A percentile compares a stretch with the other conserved stretches of the same genome.
Conservation (phyloP, 1,140 invertebrate genomes). For the Apolygus lucorum region DNA sequence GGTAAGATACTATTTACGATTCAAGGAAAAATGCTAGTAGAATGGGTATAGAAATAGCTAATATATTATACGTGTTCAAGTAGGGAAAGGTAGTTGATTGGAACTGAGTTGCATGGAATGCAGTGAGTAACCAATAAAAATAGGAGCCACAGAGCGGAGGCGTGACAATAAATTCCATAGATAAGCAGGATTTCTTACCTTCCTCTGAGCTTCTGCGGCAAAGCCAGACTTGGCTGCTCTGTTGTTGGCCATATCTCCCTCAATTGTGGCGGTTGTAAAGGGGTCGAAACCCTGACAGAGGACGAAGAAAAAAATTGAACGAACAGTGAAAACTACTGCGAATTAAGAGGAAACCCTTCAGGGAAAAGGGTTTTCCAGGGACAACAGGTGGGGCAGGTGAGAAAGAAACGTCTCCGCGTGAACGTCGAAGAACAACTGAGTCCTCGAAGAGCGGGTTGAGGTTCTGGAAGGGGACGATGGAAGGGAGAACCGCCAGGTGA, state of each 20-base stretch:
- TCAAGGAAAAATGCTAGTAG: too few relatives aligned
- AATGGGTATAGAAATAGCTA: too few relatives aligned
- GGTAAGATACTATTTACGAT: too few relatives aligned
- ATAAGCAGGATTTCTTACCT: constrained; percentile 66
- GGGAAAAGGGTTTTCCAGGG: background rate
- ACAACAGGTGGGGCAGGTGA: background rate
- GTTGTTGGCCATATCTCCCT: constrained; percentile 63
- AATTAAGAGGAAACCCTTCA: background rate
- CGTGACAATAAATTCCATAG: too few relatives aligned
- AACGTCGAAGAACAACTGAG: background rate
- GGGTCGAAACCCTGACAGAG: background rate
- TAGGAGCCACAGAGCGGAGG: too few relatives aligned
- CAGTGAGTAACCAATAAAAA: too few relatives aligned
- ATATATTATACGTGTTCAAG: too few relatives aligned
- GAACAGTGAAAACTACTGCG: too few relatives aligned
- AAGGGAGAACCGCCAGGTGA: background rate
- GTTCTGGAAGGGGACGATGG: background rate
- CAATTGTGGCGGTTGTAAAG: constrained; percentile 18
- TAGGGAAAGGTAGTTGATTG: too few relatives aligned
- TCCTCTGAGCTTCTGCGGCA: constrained; percentile 84
- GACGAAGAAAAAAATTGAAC: background rate
- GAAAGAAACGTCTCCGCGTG: background rate
- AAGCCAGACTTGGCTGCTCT: constrained; percentile 88
- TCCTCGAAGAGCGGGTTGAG: background rate
- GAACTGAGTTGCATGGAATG: too few relatives aligned